Evolutionary conservation across 2,797 vertebrate genomes (phyloP), one percentile per base, ranked within the genome.

Genomic region (Galaxias olidus): DNA sequence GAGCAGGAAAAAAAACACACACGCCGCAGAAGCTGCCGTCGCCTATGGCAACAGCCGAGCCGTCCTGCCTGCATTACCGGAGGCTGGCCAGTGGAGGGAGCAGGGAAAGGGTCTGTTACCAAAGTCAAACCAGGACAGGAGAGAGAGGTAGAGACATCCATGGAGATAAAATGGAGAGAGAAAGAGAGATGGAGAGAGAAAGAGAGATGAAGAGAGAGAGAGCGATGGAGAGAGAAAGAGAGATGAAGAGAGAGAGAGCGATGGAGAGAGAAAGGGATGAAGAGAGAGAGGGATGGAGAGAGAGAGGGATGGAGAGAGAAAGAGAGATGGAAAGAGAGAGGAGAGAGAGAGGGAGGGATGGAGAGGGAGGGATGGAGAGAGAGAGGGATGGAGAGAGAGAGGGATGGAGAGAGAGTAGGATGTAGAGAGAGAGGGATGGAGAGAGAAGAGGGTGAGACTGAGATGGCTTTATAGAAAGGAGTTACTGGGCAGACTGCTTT

Each of bases 31-130:
- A 30, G 30, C 30, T 30, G 30, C 30, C 30, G 54, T 58, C 10
- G 15, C 56, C 56, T 8, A 19, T 45, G 17, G 56, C 43, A 59
- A 59, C 56, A 12, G n/a, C 56, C 15, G 42, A n/a, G 14, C 56
- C n/a, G 11, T 17, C 1, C 52, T 71, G 57, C 1, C 52, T 71
- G 57, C 62, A 60, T 20, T 17, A 5, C 12, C 61, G 45, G 2
- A 6, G 9, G 19, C 15, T 30, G 0, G 42, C 44, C 68, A 71
- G 56, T 54, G 20, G 68, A 65, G 68, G 68, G 50, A 30, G 62
- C 62, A 59, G 40, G 53, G 18, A 43, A 19, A 9, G 47, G 56
- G 59, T 48, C 53, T 46, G 50, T n/a, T 6, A 59, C 46, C 68
- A 51, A 63, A 69, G 46, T 10, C 40, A 43, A 12, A 41, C 18